Base-by-base conservation (phyloP, 2,888 invertebrate species). In the Ernsta delagoae region DNA sequence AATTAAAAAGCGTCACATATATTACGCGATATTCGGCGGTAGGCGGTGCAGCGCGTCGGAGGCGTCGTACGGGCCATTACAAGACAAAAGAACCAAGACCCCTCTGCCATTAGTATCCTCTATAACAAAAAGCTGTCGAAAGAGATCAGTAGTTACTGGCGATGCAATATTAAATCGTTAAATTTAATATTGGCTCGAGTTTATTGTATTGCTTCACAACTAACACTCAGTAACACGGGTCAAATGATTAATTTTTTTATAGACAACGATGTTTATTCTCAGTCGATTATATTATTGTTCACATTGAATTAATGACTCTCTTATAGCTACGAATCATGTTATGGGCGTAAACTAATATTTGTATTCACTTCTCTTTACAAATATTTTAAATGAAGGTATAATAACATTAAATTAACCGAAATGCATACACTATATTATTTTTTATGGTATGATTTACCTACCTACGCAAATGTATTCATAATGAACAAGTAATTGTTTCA, bases 1-100 rank as follows among this genome's bases (percentile, higher is more conserved):
- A 93, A 92, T 93, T 92, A 92, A 92, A 90, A 91, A 86, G 85
- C 87, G 89, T 90, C 92, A 92, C 89, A 92, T 92, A 92, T 90
- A 89, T 92, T 89, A 92, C 87, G 87, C 82, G 79, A 82, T 87
- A 89, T 92, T 92, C 90, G 91, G 87, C 80, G 83, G 92, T 87
- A 88, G 92, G 92, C 91, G 92, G 84, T 82, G 83, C 90, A 83
- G 82, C 78, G 81, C 77, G 83, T 82, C 82, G 81, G 80, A 76
- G 78, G 81, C 78, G 83, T 81, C 82, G 81, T 80, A 75, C 78
- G 82, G 82, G 79, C 82, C 78, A 77, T 77, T 72, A 79, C 76
- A 74, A 73, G 78, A 75, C 92, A 82, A 88, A 78, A 74, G 75
- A 80, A 82, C 72, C 63, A 71, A 79, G 90, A 86, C 65, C 89